Evolutionary conservation across 2,888 invertebrate genomes (phyloP), one percentile per base, ranked within the genome.

Genomic region (Ectemnius continuus): DNA sequence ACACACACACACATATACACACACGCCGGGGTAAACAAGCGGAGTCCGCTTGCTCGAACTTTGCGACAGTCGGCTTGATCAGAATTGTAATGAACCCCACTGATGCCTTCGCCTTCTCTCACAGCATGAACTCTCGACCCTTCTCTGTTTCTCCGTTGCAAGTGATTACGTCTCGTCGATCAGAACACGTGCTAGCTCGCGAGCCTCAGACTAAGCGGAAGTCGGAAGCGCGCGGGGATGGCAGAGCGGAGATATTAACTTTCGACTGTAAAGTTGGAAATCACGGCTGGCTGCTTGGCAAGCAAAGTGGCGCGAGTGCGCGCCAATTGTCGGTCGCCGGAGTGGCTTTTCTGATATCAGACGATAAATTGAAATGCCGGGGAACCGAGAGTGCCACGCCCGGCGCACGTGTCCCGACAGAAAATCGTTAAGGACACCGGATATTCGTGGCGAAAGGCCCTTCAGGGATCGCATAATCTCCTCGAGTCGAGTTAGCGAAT

Each of bases 361-460:
- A 79, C 86, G 87, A 87, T 87, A 87, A 87, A 87, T 87, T 86
- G 82, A 86, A 87, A 86, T 84, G 79, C 75, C 67, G 73, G 70
- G 70, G 64, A 71, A 70, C 72, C 79, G 76, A 67, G 52, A 65
- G 72, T 63, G 77, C 73, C 81, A 80, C 83, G 77, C 83, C 79
- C 80, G 73, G 69, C 75, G 80, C 80, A 84, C 79, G 83, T 82
- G 80, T 69, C 74, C 78, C 83, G 84, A 85, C 86, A 81, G 86
- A 86, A 87, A 86, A 87, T 87, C 87, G 85, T 86, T 87, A 85
- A 86, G 77, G 79, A 82, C 82, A 82, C 76, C 61, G 76, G 67
- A 73, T 79, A 75, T 67, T 68, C 46, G 62, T 57, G 46, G 48
- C 65, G 70, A 70, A 79, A 67, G 65, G 61, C 62, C 70, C 73